These are phyloP conservation scores for Saguinus imperator DNA, from an alignment of 2,113 vertebrate species.

Conservation along the genomic window DNA sequence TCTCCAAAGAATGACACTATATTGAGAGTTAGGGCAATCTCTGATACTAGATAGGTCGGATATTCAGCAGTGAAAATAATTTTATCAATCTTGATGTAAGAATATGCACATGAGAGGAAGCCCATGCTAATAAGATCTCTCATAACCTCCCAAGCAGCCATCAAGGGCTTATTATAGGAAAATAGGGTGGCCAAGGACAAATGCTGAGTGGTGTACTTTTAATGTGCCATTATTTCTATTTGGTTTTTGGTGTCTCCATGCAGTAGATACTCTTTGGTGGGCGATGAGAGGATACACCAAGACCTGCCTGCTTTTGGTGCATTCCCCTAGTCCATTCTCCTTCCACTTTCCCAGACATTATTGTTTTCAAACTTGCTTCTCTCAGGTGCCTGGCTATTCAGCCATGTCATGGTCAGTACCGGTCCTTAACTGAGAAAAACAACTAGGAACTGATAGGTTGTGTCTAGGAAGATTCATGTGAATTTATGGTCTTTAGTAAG, in stretches of 20 bases:
- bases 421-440: not conserved
- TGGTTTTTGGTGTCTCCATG: not conserved
- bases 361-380: not conserved
- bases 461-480: not conserved
- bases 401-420: not conserved
- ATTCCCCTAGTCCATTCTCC: not conserved
- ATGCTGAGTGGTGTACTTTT: not conserved
- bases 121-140: not conserved
- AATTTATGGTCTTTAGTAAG: not conserved
- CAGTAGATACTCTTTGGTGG: not conserved
- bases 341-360: not conserved
- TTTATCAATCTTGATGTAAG: not conserved
- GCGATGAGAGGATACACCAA: not conserved
- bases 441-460: not conserved
- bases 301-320: not conserved
- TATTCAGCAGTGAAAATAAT: not conserved
- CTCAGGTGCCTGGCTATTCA: not conserved
- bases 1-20: not conserved
- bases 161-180: accelerated
- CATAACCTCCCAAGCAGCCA: not conserved
- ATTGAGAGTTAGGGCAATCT: not conserved
- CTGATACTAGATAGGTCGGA: not conserved
- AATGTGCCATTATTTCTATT: not conserved
- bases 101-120: not conserved
- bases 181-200: not conserved